Conservation (phyloP, 2,113 vertebrate genomes). For the Ceyx cyanopectus region DNA sequence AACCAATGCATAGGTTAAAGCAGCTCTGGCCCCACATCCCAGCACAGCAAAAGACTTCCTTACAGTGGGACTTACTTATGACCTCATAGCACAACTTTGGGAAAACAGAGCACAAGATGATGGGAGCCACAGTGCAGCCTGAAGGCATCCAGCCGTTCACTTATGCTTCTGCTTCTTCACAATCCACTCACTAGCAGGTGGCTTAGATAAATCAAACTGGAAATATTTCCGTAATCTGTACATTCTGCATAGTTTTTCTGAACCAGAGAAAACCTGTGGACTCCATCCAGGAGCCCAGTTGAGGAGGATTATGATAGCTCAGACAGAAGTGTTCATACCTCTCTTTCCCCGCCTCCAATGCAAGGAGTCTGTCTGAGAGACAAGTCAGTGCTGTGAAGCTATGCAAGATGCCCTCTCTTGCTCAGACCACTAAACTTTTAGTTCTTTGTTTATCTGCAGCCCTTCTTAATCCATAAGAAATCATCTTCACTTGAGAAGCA, state of each 20-base stretch:
- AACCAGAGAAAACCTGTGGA: not conserved
- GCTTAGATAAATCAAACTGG: slow-evolving; percentile 9
- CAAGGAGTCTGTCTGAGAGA: not conserved
- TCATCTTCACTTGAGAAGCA: not conserved
- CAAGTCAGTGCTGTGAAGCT: not conserved
- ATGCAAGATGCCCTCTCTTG: not conserved
- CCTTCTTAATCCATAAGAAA: slow-evolving; percentile 1
- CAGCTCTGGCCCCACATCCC: not conserved
- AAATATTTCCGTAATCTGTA: not conserved
- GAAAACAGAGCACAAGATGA: not conserved
- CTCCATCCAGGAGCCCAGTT: not conserved
- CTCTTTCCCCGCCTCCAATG: not conserved
- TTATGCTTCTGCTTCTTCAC: not conserved
- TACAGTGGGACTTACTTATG: not conserved
- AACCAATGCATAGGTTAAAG: fast-evolving
- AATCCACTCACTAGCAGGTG: not conserved
- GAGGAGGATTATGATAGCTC: not conserved
- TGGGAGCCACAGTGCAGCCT: not conserved
- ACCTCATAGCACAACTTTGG: not conserved
- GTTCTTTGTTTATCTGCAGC: not conserved
- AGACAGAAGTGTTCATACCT: not conserved
- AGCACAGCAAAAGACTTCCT: not conserved
- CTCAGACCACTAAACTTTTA: not conserved
- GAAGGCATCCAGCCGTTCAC: not conserved
- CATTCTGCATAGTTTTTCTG: not conserved